Evolutionary conservation across 2,797 vertebrate species (phyloP), one percentile per base, ranked within the genome.

Genomic region (Brachymystax lenok): DNA sequence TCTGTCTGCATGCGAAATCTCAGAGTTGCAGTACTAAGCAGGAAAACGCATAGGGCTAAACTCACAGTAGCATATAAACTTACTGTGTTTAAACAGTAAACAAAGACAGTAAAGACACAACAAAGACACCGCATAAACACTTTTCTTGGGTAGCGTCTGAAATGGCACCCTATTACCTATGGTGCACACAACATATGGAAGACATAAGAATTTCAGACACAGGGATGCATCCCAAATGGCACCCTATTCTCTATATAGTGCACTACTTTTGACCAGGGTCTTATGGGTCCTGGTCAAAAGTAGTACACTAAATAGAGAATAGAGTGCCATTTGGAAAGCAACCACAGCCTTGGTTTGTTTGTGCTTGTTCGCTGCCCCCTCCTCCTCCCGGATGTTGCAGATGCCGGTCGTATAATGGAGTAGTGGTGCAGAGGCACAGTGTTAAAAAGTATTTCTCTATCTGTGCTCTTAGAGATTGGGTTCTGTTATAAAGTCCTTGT

Each of bases 401-500:
- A 89, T 86, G 80, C 77, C 54, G 84, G 81, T 87, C 88, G 88
- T 88, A 91, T 88, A 90, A 88, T 87, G 84, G 88, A 72, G 77
- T 75, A 71, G 77, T 75, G 3, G 52, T 40, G 40, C 40, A 76
- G 84, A 85, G 88, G 88, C 90, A 86, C 75, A 76, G 82, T 83
- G 88, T 80, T 84, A 92, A 92, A 92, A 88, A 85, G 89, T 87
- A 83, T 87, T 91, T 91, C 92, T 94, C 90, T 91, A 82, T 92
- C 90, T 93, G 86, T 91, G 91, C 89, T 90, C 90, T 93, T 92
- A 93, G 82, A 35, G 35, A 35, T 35, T 35, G 35, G 84, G 80
- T 89, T 92, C 89, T 92, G 89, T 93, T 93, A 93, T 92, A 63
- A 89, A 88, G 90, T 81, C 86, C 74, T 82, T 94, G 91, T 88